Evolutionary conservation across 2,888 invertebrate species (phyloP).

Genomic region (Empis stercorea): DNA sequence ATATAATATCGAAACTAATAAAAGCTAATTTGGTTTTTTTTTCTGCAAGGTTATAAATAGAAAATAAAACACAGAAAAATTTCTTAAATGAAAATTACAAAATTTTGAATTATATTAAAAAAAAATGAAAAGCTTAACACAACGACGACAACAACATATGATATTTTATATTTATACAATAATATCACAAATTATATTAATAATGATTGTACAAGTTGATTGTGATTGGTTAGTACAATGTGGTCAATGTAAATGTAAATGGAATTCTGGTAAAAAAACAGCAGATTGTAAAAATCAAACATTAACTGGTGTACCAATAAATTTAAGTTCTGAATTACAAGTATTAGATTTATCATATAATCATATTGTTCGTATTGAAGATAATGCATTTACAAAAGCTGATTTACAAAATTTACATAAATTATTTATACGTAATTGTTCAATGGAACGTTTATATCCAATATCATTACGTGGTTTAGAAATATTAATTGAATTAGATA

Average conservation of each 20-base stretch:
- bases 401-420: conserved; percentile 69
- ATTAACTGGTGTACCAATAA: conserved; percentile 54
- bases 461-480: conserved; percentile 59
- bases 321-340: conserved; percentile 56
- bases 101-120: too few species aligned
- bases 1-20: too few species aligned
- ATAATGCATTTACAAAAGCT: conserved; percentile 53
- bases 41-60: too few species aligned
- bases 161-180: conserved; percentile 10
- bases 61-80: too few species aligned
- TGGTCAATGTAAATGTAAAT: conserved; percentile 60
- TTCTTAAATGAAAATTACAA: too few species aligned
- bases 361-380: conserved; percentile 47
- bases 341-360: conserved; percentile 60
- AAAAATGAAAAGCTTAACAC: conserved; percentile 9
- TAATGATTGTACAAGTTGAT: conserved; percentile 14
- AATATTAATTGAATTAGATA: conserved; percentile 68
- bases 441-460: conserved; percentile 52
- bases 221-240: conserved; percentile 32
- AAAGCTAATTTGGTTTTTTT: too few species aligned
- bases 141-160: conserved; percentile 8
- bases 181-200: conserved; percentile 7
- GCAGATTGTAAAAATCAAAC: conserved; percentile 62
- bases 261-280: conserved; percentile 71
- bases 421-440: conserved; percentile 58